Conservation (phyloP, 2,888 invertebrate genomes). For the Latrodectus elegans region DNA sequence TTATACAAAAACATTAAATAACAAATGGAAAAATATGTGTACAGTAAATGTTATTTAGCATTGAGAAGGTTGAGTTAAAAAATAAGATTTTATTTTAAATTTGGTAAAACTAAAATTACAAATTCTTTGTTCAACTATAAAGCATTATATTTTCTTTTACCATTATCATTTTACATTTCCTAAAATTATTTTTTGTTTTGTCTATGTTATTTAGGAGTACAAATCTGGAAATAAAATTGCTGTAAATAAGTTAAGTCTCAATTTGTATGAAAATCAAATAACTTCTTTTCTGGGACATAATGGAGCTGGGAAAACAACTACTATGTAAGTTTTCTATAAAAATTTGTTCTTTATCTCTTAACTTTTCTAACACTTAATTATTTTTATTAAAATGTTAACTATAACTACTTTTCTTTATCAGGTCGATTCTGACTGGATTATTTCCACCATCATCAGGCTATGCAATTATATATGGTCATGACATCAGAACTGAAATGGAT, state of each 20-base stretch:
- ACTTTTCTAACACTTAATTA: background rate
- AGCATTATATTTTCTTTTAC: no score
- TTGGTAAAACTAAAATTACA: no score
- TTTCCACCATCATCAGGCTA: conserved; percentile 85
- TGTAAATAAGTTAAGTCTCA: conserved; percentile 84
- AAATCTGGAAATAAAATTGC: conserved; percentile 80
- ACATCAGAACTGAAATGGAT: conserved; percentile 79
- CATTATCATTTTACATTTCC: no score
- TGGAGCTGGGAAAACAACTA: conserved; percentile 94
- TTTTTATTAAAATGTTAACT: background rate
- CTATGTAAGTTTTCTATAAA: conserved; percentile 78
- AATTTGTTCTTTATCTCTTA: background rate
- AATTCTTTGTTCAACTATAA: no score
- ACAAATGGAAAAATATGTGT: no score
- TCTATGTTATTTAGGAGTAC: conserved; percentile 76
- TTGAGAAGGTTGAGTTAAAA: no score
- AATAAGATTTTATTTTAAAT: no score
- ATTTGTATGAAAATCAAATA: conserved; percentile 88
- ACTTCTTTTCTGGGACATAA: conserved; percentile 91
- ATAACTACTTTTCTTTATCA: background rate
- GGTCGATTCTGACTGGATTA: conserved; percentile 85
- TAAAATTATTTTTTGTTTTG: no score
- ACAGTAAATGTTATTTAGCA: no score
- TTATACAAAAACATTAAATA: no score
- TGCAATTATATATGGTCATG: conserved; percentile 81